Evolutionary conservation across 2,888 invertebrate genomes (phyloP).

Genomic region (Campaea margaritaria): DNA sequence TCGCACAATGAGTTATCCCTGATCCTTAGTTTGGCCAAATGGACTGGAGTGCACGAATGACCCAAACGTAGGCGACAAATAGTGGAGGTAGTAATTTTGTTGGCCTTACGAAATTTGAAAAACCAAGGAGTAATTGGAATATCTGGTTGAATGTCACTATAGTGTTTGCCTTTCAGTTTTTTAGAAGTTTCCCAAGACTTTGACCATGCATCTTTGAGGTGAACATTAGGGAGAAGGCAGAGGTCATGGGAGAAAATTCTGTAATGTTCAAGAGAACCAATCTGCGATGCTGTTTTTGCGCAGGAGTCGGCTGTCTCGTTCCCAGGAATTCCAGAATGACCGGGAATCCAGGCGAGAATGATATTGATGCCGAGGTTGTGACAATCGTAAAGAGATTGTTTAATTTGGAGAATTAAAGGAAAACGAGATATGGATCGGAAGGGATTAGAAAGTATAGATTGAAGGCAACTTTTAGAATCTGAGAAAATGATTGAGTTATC

Average conservation of each 20-base stretch:
- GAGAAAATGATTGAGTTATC: no score
- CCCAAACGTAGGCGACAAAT: background rate
- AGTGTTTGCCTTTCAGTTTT: background rate
- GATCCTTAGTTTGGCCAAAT: background rate
- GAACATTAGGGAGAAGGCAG: no score
- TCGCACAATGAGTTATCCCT: background rate
- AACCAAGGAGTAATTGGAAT: background rate
- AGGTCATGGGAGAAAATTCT: background rate
- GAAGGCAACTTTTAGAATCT: no score
- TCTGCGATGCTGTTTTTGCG: background rate
- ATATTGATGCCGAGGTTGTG: background rate
- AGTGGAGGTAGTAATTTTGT: background rate
- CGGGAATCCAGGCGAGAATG: constrained; percentile 17
- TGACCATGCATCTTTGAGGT: no score
- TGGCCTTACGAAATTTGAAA: background rate
- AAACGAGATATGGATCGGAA: constrained; percentile 1
- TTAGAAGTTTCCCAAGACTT: background rate
- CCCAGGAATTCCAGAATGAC: constrained; percentile 12
- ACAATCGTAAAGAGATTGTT: constrained; percentile 4
- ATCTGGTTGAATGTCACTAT: background rate
- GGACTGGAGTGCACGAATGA: background rate
- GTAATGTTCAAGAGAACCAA: background rate
- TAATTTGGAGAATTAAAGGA: constrained; percentile 8
- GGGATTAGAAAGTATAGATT: no score
- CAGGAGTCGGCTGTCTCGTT: constrained; percentile 8